A percentile compares a stretch with the other conserved stretches of the same genome.
Conservation (phyloP, 2,888 invertebrate genomes). For the Aleiodes testaceus region DNA sequence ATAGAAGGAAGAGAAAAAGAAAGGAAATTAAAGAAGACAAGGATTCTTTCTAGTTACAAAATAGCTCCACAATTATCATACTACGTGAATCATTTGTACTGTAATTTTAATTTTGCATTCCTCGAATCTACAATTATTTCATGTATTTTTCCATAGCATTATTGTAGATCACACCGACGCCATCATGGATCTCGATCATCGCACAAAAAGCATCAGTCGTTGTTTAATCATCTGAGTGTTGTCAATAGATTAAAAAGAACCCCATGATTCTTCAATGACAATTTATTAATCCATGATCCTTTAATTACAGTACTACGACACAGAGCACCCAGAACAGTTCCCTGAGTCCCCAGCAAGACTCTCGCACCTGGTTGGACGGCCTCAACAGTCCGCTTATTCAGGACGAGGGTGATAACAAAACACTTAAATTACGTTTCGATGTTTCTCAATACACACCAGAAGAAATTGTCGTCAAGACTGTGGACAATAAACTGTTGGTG, state of each 20-base stretch:
- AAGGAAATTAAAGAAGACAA: not conserved
- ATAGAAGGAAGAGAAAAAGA: not conserved
- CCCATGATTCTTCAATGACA: constrained; percentile 7
- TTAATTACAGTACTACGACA: constrained; percentile 77
- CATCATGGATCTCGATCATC: constrained; percentile 24
- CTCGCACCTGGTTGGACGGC: constrained; percentile 86
- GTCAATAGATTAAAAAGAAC: not conserved
- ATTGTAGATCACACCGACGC: constrained; percentile 17
- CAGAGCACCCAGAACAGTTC: constrained; percentile 77
- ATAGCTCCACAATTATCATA: not conserved
- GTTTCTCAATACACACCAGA: constrained; percentile 97
- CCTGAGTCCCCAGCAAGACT: constrained; percentile 69
- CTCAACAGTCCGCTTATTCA: constrained; percentile 94
- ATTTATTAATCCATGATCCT: not conserved
- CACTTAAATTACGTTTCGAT: constrained; percentile 95
- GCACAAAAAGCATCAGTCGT: constrained; percentile 24
- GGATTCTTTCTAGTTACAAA: not conserved
- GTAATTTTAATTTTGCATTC: constrained; percentile 6
- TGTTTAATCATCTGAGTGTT: constrained; percentile 14
- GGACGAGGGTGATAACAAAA: constrained; percentile 94
- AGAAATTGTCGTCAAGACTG: constrained; percentile 98
- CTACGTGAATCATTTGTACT: constrained; percentile 8
- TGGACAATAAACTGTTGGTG: constrained; percentile 96
- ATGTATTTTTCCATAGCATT: constrained; percentile 5
- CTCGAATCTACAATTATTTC: constrained; percentile 7